A percentile compares a stretch with the other conserved stretches of the same genome.
Conservation (phyloP, 2,888 invertebrate genomes). For the Argyra leucocephala region DNA sequence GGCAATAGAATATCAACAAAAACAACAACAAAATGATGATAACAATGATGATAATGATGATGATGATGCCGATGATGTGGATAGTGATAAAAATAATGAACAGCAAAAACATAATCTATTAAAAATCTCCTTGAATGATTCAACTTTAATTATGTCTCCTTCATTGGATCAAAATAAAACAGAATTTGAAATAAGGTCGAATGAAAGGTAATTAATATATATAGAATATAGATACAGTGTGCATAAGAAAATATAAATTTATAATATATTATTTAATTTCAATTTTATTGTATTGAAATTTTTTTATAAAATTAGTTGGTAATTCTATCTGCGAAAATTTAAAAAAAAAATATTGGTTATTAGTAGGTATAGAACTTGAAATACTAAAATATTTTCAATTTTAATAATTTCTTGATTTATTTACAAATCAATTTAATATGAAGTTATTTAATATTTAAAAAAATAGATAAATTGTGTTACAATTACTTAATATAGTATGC, state of each 20-base stretch:
- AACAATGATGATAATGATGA: neutral
- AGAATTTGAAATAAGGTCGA: neutral
- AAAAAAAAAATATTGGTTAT: no score
- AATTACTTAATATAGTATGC: no score
- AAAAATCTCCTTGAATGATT: neutral
- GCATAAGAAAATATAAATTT: no score
- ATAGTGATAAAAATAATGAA: neutral
- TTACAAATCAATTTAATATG: no score
- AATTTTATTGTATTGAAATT: no score
- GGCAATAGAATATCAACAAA: neutral
- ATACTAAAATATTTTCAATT: no score
- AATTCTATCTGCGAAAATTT: no score
- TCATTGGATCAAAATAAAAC: neutral
- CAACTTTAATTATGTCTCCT: neutral
- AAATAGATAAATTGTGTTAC: no score
- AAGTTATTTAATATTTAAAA: no score
- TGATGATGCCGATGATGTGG: neutral
- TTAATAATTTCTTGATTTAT: no score
- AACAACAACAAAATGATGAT: neutral
- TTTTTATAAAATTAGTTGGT: no score
- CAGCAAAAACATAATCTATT: neutral
- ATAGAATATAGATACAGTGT: neutral
- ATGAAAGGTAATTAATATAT: neutral
- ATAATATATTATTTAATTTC: neutral
- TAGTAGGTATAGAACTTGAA: no score